Evolutionary conservation across 2,113 vertebrate genomes (phyloP), one percentile per base, ranked within the genome.

Genomic region (Myrmecobius fasciatus): DNA sequence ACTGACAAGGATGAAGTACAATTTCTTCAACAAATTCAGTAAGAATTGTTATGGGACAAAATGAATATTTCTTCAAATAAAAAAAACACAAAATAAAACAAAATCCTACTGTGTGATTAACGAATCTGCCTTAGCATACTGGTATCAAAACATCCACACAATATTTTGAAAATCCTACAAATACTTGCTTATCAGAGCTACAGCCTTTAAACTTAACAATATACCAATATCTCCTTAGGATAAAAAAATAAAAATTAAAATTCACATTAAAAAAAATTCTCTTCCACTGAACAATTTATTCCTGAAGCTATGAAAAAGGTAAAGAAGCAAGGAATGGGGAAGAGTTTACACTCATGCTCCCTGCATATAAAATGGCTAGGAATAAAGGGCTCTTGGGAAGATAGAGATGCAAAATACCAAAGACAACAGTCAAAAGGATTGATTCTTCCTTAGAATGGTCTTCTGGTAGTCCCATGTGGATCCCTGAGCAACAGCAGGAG

Each of bases 121-220:
- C 97, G 95, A 24, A 97, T 98, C 98, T 97, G 97, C 98, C 98
- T 98, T 97, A 98, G 98, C 97, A 98, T 96, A 98, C 98, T 98
- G 97, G 98, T 98, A 98, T 98, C 97, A 98, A 98, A 98, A 98
- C 98, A 98, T 97, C 96, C 98, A 98, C 98, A 98, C 97, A 98
- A 98, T 97, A 97, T 98, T 98, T 98, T 97, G 98, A 98, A 98
- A 98, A 98, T 97, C 96, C 97, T 98, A 98, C 96, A 97, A 96
- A 98, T 97, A 97, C 94, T 98, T 98, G 96, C 97, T 98, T 98
- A 98, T 97, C 96, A 96, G 98, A 98, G 98, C 96, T 97, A 97
- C 96, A 98, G 96, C 96, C 97, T 98, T 97, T 98, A 98, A 98
- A 98, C 96, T 98, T 94, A 98, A 98, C 97, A 96, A 96, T 97